phyloP scores from a whole-genome alignment of 2,888 invertebrate species.

The Timema podura region DNA sequence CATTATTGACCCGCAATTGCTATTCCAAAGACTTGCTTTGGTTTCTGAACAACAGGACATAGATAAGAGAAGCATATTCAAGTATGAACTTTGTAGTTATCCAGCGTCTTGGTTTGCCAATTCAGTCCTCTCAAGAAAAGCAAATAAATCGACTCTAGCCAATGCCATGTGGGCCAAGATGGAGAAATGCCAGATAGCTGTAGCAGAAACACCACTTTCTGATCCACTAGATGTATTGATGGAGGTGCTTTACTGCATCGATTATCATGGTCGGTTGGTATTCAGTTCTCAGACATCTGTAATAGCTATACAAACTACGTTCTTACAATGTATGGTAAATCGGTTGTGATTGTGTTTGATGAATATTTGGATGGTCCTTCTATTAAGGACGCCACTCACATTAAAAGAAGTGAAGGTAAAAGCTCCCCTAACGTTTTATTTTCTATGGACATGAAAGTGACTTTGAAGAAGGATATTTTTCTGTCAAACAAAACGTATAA shows the following conservation, averaged over 20 bases:
- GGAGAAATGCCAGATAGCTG: background rate
- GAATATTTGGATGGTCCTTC: background rate
- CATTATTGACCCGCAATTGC: background rate
- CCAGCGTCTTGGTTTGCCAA: background rate
- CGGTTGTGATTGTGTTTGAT: background rate
- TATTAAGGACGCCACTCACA: constrained; percentile 3
- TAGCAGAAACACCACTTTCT: background rate
- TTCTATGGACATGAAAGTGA: background rate
- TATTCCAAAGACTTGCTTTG: background rate
- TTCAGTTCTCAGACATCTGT: background rate
- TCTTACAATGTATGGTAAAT: background rate
- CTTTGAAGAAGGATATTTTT: background rate
- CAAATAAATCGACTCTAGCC: background rate
- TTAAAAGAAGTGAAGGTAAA: background rate
- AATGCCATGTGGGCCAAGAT: background rate
- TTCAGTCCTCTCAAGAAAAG: background rate
- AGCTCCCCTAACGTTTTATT: background rate
- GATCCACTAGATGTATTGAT: background rate
- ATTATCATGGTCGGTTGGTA: background rate
- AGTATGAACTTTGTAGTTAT: constrained; percentile 3
- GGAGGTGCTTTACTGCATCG: background rate
- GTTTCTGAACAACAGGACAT: background rate
- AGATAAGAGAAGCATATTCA: background rate
- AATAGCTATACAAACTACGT: background rate
- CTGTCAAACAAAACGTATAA: background rate